Evolutionary conservation across 2,888 invertebrate species (phyloP).

Genomic region (Mimas tiliae): DNA sequence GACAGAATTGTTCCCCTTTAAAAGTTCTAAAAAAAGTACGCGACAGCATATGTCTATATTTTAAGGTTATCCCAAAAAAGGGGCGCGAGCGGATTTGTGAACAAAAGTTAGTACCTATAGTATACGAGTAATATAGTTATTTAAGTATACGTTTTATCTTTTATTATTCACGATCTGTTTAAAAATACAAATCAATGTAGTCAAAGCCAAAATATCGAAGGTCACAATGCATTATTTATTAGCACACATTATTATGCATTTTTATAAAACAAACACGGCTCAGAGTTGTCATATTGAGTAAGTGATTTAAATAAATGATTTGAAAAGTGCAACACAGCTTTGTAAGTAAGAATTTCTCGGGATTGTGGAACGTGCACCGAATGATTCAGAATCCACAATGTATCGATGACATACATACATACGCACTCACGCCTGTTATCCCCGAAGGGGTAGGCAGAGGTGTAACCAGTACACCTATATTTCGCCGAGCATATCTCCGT

Average conservation of each 20-base stretch:
- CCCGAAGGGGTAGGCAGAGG: no score
- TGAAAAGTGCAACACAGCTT: constrained; percentile 7
- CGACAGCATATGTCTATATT: no score
- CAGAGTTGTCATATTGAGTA: background rate
- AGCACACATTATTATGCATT: background rate
- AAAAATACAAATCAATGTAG: background rate
- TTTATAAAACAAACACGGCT: constrained; percentile 8
- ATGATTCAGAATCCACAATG: background rate
- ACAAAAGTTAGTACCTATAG: no score
- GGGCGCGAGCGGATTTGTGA: no score
- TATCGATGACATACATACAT: background rate
- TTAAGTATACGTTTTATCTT: background rate
- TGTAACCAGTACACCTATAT: no score
- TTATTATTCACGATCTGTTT: background rate
- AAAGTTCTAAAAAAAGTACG: no score
- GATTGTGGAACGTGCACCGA: constrained; percentile 5
- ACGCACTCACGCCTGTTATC: no score
- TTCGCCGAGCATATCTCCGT: no score
- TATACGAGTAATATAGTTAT: background rate
- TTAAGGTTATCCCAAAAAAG: no score
- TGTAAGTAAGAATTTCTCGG: constrained; percentile 11
- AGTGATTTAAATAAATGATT: constrained; percentile 23
- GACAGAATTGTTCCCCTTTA: no score
- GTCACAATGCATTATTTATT: background rate
- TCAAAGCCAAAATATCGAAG: background rate